Evolutionary conservation across 2,888 invertebrate species (phyloP).

Genomic region (Lutraria lutraria): DNA sequence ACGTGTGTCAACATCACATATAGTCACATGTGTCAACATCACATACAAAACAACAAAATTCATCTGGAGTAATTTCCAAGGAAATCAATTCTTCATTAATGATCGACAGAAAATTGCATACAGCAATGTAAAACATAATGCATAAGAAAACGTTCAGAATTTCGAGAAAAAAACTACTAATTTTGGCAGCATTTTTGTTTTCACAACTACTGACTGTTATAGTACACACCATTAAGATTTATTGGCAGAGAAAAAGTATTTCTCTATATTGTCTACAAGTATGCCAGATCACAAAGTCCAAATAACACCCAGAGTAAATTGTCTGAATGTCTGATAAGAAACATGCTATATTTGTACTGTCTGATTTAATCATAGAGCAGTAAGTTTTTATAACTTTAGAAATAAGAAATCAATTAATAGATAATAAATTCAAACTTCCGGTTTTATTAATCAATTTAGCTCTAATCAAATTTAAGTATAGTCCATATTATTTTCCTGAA

Average conservation of each 20-base stretch:
- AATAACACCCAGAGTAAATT: conserved; percentile 6
- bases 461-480: too few relatives aligned
- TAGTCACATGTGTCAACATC: background rate
- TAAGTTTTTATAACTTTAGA: background rate
- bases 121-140: background rate
- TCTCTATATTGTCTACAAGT: conserved; percentile 5
- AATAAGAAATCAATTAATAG: background rate
- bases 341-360: conserved; percentile 21
- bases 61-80: background rate
- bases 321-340: conserved; percentile 8
- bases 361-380: conserved; percentile 8
- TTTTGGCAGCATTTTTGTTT: background rate
- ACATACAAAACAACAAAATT: background rate
- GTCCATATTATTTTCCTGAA: too few relatives aligned
- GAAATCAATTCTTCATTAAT: background rate
- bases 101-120: background rate
- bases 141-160: background rate
- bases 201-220: conserved; percentile 3
- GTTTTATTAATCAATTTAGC: too few relatives aligned
- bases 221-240: background rate
- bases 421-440: background rate
- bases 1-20: background rate
- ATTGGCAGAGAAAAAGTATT: conserved; percentile 34
- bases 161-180: background rate
- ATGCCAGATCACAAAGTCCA: conserved; percentile 5